phyloP scores from a whole-genome alignment of 2,888 invertebrate genomes.

The Epistrophe eligans region DNA sequence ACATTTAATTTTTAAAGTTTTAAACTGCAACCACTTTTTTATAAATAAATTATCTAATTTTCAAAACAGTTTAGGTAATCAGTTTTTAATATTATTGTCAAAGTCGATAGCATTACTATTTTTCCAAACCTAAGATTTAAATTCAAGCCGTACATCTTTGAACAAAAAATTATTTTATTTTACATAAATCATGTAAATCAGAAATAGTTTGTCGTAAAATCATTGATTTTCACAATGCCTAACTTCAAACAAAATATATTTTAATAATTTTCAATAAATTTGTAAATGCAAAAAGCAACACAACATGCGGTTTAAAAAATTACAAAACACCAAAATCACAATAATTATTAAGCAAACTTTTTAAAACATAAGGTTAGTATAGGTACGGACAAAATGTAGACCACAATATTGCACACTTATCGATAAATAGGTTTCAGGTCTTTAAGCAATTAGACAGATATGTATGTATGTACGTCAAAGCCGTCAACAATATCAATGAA shows the following conservation, averaged over 20 bases:
- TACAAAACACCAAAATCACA: constrained; percentile 54
- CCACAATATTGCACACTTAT: constrained; percentile 53
- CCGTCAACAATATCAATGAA: constrained; percentile 47
- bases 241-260: constrained; percentile 27
- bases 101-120: too few relatives aligned
- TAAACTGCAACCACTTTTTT: too few relatives aligned
- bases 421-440: constrained; percentile 46
- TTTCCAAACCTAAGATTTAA: too few relatives aligned
- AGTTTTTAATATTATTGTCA: too few relatives aligned
- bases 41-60: too few relatives aligned
- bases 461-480: constrained; percentile 31
- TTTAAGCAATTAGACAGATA: constrained; percentile 66
- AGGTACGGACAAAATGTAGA: constrained; percentile 35
- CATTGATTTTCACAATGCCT: constrained; percentile 15
- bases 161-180: too few relatives aligned
- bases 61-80: too few relatives aligned
- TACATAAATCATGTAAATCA: too few relatives aligned
- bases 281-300: neutral
- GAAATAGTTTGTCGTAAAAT: neutral
- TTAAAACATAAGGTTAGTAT: neutral
- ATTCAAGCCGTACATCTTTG: too few relatives aligned
- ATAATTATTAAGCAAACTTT: constrained; percentile 36
- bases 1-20: too few relatives aligned
- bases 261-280: constrained; percentile 10
- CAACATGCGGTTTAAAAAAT: constrained; percentile 60